Percentiles rank a stretch among this genome's conserved stretches.
phyloP scores from a whole-genome alignment of 2,797 vertebrate species.

The Momotus momota region DNA sequence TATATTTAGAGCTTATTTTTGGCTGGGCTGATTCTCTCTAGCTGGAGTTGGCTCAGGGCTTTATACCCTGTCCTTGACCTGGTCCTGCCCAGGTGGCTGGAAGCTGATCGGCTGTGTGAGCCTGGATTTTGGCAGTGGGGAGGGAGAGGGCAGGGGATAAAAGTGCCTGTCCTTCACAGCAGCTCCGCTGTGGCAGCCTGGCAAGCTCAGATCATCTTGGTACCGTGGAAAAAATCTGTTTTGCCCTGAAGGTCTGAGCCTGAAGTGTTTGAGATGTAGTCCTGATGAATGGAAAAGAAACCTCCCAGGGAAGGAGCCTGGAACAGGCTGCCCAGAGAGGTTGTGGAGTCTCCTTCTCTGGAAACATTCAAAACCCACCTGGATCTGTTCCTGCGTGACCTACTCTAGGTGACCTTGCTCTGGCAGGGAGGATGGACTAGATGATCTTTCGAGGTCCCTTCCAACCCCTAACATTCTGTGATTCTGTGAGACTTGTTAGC shows the following conservation, averaged over 20 bases:
- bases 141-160: not conserved
- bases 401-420: no score
- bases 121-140: not conserved
- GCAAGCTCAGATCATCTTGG: not conserved
- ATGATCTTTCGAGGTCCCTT: no score
- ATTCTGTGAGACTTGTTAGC: not conserved
- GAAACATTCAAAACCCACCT: no score
- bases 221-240: not conserved
- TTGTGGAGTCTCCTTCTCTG: no score
- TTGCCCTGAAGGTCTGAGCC: not conserved
- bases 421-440: no score
- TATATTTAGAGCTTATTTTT: slow-evolving; percentile 26
- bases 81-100: slow-evolving; percentile 21
- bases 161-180: not conserved
- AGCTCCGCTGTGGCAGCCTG: not conserved
- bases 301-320: not conserved
- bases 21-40: not conserved
- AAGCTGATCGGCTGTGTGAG: not conserved
- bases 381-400: no score
- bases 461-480: no score
- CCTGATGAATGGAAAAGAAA: not conserved
- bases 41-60: not conserved
- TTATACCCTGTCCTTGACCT: not conserved
- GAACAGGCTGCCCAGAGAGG: no score
- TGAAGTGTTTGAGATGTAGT: not conserved